Evolutionary conservation across 2,797 vertebrate genomes (phyloP).

Genomic region (Erpetoichthys calabaricus): DNA sequence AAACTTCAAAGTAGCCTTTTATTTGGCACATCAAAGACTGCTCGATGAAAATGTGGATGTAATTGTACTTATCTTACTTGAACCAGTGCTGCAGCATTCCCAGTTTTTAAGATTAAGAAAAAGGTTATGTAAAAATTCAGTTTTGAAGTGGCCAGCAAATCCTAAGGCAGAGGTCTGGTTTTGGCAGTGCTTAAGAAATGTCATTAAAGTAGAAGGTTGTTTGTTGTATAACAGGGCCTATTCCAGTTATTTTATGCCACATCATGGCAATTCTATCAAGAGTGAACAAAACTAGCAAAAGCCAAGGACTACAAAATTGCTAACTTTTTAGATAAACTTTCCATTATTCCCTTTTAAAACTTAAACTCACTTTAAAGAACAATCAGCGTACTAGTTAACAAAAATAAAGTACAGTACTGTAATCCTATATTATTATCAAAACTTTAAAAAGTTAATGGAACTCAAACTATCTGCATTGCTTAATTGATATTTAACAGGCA

Average conservation of each 20-base stretch:
- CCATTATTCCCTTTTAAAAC: too few species aligned
- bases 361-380: too few species aligned
- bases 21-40: constrained; percentile 63
- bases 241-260: constrained; percentile 42
- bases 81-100: constrained; percentile 63
- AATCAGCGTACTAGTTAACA: too few species aligned
- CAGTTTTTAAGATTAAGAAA: constrained; percentile 60
- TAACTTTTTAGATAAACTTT: too few species aligned
- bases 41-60: constrained; percentile 62
- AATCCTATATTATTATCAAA: too few species aligned
- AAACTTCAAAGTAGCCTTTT: constrained; percentile 55
- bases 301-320: neutral
- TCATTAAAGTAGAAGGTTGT: constrained; percentile 50
- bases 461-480: too few species aligned
- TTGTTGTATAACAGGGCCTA: constrained; percentile 52
- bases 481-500: too few species aligned
- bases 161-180: constrained; percentile 59
- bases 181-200: constrained; percentile 61
- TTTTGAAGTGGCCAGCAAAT: constrained; percentile 70
- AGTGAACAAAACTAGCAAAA: constrained; percentile 1
- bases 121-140: constrained; percentile 54
- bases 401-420: too few species aligned
- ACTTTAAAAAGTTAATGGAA: too few species aligned
- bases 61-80: constrained; percentile 62
- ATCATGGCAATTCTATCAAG: constrained; percentile 13